Evolutionary conservation across 2,113 vertebrate genomes (phyloP).

Genomic region (Deroptyus accipitrinus): DNA sequence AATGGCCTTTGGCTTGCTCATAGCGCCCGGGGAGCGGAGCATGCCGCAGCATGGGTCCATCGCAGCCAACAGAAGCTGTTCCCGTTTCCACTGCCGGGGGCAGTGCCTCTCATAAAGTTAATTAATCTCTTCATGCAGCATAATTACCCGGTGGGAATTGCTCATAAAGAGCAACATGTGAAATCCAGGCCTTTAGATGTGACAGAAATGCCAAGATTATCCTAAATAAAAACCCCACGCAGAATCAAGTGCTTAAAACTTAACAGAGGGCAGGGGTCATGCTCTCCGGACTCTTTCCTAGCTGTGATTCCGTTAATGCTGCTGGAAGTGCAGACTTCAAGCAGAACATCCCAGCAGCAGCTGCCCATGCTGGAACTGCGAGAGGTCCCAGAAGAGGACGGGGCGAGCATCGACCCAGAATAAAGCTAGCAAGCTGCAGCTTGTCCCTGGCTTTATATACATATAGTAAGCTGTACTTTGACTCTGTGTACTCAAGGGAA

Average conservation of each 20-base stretch:
- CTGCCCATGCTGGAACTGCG: accelerated
- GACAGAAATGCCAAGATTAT: background rate
- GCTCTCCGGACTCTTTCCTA: background rate
- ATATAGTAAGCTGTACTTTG: constrained; percentile 9
- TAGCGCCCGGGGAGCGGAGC: background rate
- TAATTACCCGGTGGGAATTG: background rate
- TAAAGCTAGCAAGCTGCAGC: background rate
- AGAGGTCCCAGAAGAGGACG: background rate
- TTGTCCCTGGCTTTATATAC: background rate
- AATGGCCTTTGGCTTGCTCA: background rate
- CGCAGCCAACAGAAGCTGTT: background rate
- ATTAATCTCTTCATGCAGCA: background rate
- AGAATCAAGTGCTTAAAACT: background rate
- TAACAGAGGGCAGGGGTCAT: background rate
- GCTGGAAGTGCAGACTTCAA: background rate
- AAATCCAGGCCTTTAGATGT: background rate
- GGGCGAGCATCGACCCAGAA: background rate
- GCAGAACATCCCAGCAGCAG: background rate
- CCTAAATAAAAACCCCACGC: background rate
- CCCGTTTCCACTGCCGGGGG: background rate
- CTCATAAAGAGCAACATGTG: background rate
- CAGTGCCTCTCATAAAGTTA: background rate
- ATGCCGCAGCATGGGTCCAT: accelerated
- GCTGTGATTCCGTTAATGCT: background rate
- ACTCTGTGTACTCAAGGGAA: background rate